Percentiles rank a stretch among this genome's conserved stretches.
Conservation (phyloP, 2,113 vertebrate genomes). For the Sialia sialis region DNA sequence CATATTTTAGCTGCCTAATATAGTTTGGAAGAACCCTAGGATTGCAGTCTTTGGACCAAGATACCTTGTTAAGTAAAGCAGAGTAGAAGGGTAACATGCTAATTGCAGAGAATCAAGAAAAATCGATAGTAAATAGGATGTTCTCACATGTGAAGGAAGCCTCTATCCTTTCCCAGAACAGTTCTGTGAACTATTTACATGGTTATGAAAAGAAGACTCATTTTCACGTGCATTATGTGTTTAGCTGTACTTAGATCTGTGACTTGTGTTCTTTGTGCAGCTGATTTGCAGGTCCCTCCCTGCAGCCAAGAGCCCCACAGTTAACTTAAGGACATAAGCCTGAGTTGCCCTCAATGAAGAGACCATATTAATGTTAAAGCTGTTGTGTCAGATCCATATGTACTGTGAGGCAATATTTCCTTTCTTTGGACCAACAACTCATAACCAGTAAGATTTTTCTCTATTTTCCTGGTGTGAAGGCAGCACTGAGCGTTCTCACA, state of each 20-base stretch:
- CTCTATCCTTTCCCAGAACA: not conserved
- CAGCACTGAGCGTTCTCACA: not conserved
- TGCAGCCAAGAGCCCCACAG: not conserved
- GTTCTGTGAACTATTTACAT: not conserved
- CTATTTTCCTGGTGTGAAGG: not conserved
- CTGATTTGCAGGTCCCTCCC: not conserved
- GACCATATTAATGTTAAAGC: not conserved
- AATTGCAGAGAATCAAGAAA: constrained; percentile 57
- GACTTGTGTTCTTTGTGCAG: not conserved
- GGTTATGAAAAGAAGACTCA: not conserved
- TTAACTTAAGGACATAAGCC: not conserved
- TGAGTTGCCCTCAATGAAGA: not conserved
- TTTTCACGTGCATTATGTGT: not conserved
- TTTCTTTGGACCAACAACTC: not conserved
- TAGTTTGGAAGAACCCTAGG: constrained; percentile 70
- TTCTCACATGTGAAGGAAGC: not conserved
- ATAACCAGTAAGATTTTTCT: not conserved
- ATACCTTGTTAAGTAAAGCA: constrained; percentile 73
- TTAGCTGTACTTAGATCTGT: not conserved
- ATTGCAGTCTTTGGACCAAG: constrained; percentile 66
- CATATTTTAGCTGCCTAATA: constrained; percentile 81
- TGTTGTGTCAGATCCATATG: not conserved
- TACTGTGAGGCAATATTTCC: not conserved
- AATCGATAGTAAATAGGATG: constrained; percentile 25
- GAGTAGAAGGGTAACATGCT: constrained; percentile 54